phyloP scores from a whole-genome alignment of 2,797 vertebrate species.

The Pelobates cultripes region DNA sequence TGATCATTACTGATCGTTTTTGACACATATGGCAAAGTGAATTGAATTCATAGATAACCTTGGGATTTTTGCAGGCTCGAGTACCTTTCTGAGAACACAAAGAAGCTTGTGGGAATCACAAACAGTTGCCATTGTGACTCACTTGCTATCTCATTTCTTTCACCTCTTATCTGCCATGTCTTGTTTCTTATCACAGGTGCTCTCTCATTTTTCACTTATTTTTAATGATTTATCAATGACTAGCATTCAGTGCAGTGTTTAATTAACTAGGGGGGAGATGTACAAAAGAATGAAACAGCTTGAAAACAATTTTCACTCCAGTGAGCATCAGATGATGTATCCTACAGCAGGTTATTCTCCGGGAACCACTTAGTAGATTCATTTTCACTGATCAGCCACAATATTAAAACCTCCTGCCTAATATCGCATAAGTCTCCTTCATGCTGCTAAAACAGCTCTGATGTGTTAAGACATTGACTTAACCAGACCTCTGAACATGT shows the following conservation, averaged over 20 bases:
- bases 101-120: constrained; percentile 31
- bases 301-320: too few relatives aligned
- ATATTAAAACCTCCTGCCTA: too few relatives aligned
- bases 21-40: constrained; percentile 15
- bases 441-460: too few relatives aligned
- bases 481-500: too few relatives aligned
- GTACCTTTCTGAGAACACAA: constrained; percentile 31
- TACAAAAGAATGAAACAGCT: too few relatives aligned
- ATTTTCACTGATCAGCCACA: too few relatives aligned
- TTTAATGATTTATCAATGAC: constrained; percentile 2
- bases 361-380: too few relatives aligned
- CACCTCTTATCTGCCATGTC: constrained; percentile 1
- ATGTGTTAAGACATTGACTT: too few relatives aligned
- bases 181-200: constrained; percentile 7
- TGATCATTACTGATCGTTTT: constrained; percentile 24
- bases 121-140: constrained; percentile 18
- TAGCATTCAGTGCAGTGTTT: neutral
- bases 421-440: too few relatives aligned
- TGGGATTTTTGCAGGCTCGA: constrained; percentile 4
- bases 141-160: constrained; percentile 14
- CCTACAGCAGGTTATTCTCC: too few relatives aligned
- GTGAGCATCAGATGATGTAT: too few relatives aligned
- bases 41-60: constrained; percentile 13
- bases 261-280: neutral
- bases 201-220: neutral